phyloP scores from a whole-genome alignment of 1,140 invertebrate species.

The Dendroctonus ponderosae region DNA sequence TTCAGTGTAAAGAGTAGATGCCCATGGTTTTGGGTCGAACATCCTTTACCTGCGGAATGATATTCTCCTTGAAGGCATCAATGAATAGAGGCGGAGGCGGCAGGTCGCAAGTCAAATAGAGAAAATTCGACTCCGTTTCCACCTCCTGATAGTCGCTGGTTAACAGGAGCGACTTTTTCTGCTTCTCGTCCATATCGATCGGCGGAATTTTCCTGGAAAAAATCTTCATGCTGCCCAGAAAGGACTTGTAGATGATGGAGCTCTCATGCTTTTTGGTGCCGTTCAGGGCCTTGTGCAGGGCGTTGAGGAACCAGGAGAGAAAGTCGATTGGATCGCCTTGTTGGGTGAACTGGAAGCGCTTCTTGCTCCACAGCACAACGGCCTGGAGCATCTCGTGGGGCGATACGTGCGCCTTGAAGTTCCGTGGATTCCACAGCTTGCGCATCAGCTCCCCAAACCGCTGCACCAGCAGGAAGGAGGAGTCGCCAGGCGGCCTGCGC shows the following conservation, averaged over 20 bases:
- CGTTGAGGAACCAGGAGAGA: conserved; percentile 94
- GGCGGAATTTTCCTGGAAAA: conserved; percentile 93
- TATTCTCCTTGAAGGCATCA: conserved; percentile 96
- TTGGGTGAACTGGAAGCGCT: conserved; percentile 96
- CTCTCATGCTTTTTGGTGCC: conserved; percentile 81
- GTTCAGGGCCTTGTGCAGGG: conserved; percentile 86
- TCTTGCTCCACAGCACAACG: conserved; percentile 97
- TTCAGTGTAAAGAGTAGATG: too few relatives aligned
- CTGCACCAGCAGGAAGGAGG: conserved; percentile 87
- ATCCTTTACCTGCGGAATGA: conserved; percentile 86
- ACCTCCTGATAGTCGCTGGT: conserved; percentile 88
- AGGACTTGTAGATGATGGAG: conserved; percentile 93
- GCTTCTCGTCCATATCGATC: conserved; percentile 86
- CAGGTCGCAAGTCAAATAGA: conserved; percentile 95
- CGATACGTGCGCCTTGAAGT: conserved; percentile 99
- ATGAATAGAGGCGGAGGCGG: conserved; percentile 95
- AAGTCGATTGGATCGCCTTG: conserved; percentile 99
- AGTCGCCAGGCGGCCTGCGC: conserved; percentile 90
- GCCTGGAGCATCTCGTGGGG: conserved; percentile 99
- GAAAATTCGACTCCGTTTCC: conserved; percentile 85
- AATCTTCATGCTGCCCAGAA: conserved; percentile 93
- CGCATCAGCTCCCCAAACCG: conserved; percentile 96
- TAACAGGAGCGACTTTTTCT: conserved; percentile 73
- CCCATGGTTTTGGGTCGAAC: too few relatives aligned
- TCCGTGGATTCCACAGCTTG: conserved; percentile 98